Evolutionary conservation across 2,797 vertebrate species (phyloP).

Genomic region (Siniperca undulata): DNA sequence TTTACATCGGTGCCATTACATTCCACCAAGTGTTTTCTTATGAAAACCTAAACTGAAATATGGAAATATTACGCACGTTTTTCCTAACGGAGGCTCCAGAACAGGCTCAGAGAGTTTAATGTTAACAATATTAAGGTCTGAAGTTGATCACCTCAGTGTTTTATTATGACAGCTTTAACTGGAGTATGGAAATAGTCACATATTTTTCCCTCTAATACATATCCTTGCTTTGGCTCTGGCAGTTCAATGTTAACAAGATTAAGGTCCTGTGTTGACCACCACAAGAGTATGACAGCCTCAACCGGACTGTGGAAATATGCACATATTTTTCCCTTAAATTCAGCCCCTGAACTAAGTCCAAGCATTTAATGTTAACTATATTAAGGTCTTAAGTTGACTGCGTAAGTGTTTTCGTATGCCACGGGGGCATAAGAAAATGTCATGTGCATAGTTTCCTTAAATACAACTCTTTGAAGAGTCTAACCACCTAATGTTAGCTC

Average conservation of each 20-base stretch:
- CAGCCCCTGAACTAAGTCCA: constrained; percentile 47
- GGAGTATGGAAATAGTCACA: constrained; percentile 71
- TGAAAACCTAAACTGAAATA: constrained; percentile 60
- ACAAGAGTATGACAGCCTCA: constrained; percentile 32
- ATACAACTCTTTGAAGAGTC: constrained; percentile 51
- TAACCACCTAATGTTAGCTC: constrained; percentile 35
- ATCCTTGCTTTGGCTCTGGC: constrained; percentile 34
- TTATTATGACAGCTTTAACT: constrained; percentile 77
- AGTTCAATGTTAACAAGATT: constrained; percentile 70
- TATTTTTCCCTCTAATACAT: constrained; percentile 50
- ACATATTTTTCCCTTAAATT: constrained; percentile 51
- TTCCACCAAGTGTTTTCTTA: constrained; percentile 53
- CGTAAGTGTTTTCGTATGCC: constrained; percentile 64
- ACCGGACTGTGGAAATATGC: constrained; percentile 61
- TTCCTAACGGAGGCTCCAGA: constrained; percentile 51
- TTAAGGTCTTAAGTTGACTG: constrained; percentile 64
- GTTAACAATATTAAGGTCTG: constrained; percentile 70
- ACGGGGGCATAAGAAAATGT: constrained; percentile 57
- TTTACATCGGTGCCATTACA: constrained; percentile 45
- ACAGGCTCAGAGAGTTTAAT: constrained; percentile 31
- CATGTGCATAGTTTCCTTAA: constrained; percentile 59
- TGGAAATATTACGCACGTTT: constrained; percentile 63
- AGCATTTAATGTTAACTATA: constrained; percentile 60
- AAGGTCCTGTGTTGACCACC: constrained; percentile 60
- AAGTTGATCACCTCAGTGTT: constrained; percentile 70